A percentile compares a stretch with the other conserved stretches of the same genome.
These are phyloP conservation scores for Phyllotreta striolata DNA, from an alignment of 2,888 invertebrate species.

Conservation along the genomic window DNA sequence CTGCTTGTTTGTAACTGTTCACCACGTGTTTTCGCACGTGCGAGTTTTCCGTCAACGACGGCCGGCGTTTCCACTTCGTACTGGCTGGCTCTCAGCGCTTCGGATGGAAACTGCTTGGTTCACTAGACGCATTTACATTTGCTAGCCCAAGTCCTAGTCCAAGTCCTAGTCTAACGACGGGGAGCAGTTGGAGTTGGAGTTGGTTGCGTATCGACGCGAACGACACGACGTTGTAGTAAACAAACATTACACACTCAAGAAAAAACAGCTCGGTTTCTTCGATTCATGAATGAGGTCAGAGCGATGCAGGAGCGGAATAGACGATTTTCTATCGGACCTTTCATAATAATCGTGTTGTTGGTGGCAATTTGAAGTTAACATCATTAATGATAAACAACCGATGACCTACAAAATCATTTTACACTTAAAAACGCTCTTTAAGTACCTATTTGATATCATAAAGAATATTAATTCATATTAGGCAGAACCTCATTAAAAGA, in stretches of 20 bases:
- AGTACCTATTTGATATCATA: too few relatives aligned
- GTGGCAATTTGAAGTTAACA: too few relatives aligned
- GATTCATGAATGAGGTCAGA: constrained; percentile 8
- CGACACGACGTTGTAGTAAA: constrained; percentile 7
- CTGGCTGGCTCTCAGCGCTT: constrained; percentile 12
- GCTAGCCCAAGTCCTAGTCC: too few relatives aligned
- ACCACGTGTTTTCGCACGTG: constrained; percentile 13
- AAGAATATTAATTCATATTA: too few relatives aligned
- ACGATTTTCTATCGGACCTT: neutral
- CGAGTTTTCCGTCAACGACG: constrained; percentile 1
- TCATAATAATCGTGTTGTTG: too few relatives aligned
- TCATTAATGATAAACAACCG: too few relatives aligned
- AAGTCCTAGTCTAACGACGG: too few relatives aligned
- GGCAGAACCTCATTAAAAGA: too few relatives aligned
- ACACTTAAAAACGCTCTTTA: too few relatives aligned
- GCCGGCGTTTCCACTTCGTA: constrained; percentile 20
- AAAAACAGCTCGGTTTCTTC: constrained; percentile 8
- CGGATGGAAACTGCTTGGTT: neutral
- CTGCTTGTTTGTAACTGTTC: constrained; percentile 1
- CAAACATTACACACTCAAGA: constrained; percentile 1
- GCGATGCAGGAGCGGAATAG: neutral
- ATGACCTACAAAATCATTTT: too few relatives aligned
- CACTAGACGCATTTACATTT: neutral
- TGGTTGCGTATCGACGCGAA: constrained; percentile 5
- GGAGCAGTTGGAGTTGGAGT: constrained; percentile 7